Evolutionary conservation across 2,888 invertebrate genomes (phyloP), one percentile per base, ranked within the genome.

Genomic region (Volucella zonaria): DNA sequence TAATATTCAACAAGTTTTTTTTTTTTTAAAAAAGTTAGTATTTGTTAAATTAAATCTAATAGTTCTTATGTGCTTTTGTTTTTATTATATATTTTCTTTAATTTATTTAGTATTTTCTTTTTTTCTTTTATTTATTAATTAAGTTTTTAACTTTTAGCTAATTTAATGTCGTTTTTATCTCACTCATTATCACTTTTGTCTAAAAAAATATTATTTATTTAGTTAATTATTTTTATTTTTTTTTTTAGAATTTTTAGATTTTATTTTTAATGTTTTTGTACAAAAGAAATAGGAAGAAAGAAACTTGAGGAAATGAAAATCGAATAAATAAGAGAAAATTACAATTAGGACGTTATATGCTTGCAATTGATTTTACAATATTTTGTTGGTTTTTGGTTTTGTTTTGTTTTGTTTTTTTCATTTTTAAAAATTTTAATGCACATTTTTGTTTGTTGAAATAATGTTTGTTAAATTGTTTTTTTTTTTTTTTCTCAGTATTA

Each of bases 81-180:
- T 77, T 73, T 83, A 49, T 75, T 59, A 67, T 70, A 38, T 68
- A 11, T 11, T 62, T 15, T 31, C 38, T 47, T 61, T 59, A 31
- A 31, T 31, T 31, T 40, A 45, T 54, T 59, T 70, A 11, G 49
- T 18, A 18, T 18, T 18, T 18, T 18, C 1, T 76, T 70, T 68
- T 77, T 40, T 73, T 73, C 51, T 74, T 74, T 73, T 62, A 3
- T 73, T 31, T 31, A 6, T 31, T 31, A 4, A 31, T 31, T 31
- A 31, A 31, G 31, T 31, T 31, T 31, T 82, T 85, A 80, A 85
- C 83, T 83, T 83, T 38, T 71, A 83, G 83, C 79, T 83, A 83
- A 79, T 79, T 83, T 90, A 90, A 90, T 90, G 90, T 90, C 90
- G 90, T 89, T 89, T 90, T 89, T 90, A 91, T 91, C 91, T 91